phyloP scores from a whole-genome alignment of 2,888 invertebrate species.

The Dynastes hyllus region DNA sequence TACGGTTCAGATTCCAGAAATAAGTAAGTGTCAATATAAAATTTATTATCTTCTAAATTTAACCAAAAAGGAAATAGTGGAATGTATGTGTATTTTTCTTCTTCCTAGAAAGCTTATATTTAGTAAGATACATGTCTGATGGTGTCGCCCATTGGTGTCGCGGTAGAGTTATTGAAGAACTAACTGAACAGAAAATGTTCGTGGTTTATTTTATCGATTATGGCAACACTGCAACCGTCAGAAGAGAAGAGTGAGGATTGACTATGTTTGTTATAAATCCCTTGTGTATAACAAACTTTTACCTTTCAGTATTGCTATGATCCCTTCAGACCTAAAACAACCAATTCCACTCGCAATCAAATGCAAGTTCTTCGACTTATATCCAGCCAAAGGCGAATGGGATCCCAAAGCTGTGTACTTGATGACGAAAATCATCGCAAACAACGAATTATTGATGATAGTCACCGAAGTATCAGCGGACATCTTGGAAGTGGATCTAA shows the following conservation, averaged over 20 bases:
- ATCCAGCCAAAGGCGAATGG: conserved; percentile 74
- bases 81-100: too few species aligned
- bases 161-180: conserved; percentile 72
- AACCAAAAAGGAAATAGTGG: too few species aligned
- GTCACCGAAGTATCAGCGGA: conserved; percentile 60
- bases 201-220: conserved; percentile 79
- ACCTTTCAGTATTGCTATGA: conserved; percentile 70
- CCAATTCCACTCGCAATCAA: conserved; percentile 74
- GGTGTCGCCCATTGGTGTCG: conserved; percentile 80
- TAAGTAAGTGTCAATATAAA: conserved; percentile 58
- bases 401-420: conserved; percentile 73
- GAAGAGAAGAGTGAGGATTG: conserved; percentile 59
- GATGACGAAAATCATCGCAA: conserved; percentile 76
- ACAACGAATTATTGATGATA: conserved; percentile 71
- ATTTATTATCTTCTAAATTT: background rate
- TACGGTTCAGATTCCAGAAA: conserved; percentile 56
- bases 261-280: background rate
- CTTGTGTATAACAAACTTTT: background rate
- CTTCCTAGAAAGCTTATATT: conserved; percentile 76
- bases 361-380: conserved; percentile 76
- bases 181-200: conserved; percentile 66
- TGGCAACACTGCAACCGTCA: conserved; percentile 74
- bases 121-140: conserved; percentile 74
- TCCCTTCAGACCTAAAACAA: conserved; percentile 70
- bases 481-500: conserved; percentile 70